Base-by-base conservation (phyloP, 2,888 invertebrate genomes). In the Mimumesa dahlbomi region DNA sequence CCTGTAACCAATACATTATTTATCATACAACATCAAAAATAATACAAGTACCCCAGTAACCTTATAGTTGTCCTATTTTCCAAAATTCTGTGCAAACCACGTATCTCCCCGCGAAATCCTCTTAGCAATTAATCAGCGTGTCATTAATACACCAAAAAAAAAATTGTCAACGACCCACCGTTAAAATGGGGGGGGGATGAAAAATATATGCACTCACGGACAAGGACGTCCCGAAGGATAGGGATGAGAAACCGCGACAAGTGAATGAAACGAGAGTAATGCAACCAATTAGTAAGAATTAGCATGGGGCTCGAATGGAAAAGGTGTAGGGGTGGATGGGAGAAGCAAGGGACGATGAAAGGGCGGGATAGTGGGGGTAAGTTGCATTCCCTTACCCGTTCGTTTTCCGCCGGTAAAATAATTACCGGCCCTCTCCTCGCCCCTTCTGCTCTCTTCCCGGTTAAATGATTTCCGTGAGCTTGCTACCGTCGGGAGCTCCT, bases 201-300 rank as follows among this genome's bases (percentile, higher is more conserved):
- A n/a, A n/a, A n/a, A n/a, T n/a, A n/a, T n/a, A n/a, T n/a, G n/a
- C n/a, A n/a, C n/a, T n/a, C n/a, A n/a, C n/a, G n/a, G n/a, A n/a
- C n/a, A 14, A 3, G 18, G 48, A 46, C 5, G 50, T 31, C 11
- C 9, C 49, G 46, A 46, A 56, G 53, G 34, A 42, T 31, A 49
- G 56, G 43, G 52, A n/a, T n/a, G n/a, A 62, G 19, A 29, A 36
- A 49, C 59, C 59, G 48, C 52, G 63, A 43, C 68, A 46, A 64
- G 63, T 70, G 73, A 80, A 77, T 75, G 75, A 75, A 79, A 75
- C 73, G 72, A 53, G 68, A 62, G 62, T 79, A 79, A 81, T 78
- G 77, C 77, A 54, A 75, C 70, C 78, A 81, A 81, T 81, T 81
- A 81, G 79, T 81, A 81, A 81, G 81, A 81, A 81, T 81, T 81